Conservation (phyloP, 1,140 invertebrate genomes). For the Gonioctena quinquepunctata region DNA sequence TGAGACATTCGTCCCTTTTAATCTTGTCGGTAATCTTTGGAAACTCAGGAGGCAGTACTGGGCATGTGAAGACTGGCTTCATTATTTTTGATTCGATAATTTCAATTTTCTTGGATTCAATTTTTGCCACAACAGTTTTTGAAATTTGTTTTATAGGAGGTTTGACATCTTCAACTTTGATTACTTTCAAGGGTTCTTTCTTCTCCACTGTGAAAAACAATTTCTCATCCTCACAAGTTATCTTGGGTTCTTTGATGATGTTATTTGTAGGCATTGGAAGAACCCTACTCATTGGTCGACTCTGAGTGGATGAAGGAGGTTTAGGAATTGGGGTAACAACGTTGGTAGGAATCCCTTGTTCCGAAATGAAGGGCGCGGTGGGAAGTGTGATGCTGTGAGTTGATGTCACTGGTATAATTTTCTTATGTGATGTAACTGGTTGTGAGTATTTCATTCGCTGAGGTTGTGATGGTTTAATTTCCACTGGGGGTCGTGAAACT, state of each 20-base stretch:
- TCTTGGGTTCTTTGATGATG: slow-evolving; percentile 51
- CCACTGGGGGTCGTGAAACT: slow-evolving; percentile 1
- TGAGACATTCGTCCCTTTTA: slow-evolving; percentile 1
- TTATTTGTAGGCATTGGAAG: slow-evolving; percentile 66
- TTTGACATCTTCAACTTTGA: slow-evolving; percentile 56
- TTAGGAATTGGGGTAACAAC: slow-evolving; percentile 68
- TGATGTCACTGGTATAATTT: slow-evolving; percentile 7
- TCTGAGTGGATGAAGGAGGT: slow-evolving; percentile 53
- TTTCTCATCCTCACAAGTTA: slow-evolving; percentile 54
- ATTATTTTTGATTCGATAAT: slow-evolving; percentile 32
- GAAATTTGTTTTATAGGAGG: slow-evolving; percentile 25
- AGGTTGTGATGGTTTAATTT: slow-evolving; percentile 24
- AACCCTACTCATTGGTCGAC: slow-evolving; percentile 74
- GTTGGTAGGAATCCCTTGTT: slow-evolving; percentile 67
- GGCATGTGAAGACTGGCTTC: background rate
- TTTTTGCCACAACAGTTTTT: slow-evolving; percentile 19
- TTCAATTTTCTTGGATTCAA: slow-evolving; percentile 32
- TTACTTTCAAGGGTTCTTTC: slow-evolving; percentile 58
- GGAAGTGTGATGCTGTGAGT: slow-evolving; percentile 62
- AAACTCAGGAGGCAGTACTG: background rate
- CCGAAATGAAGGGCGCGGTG: slow-evolving; percentile 61
- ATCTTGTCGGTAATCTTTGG: background rate
- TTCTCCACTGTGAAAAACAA: slow-evolving; percentile 54
- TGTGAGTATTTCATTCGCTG: slow-evolving; percentile 30
- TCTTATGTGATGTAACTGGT: slow-evolving; percentile 30